phyloP scores from a whole-genome alignment of 1,140 invertebrate species.

The Zaprionus kolodkinae region DNA sequence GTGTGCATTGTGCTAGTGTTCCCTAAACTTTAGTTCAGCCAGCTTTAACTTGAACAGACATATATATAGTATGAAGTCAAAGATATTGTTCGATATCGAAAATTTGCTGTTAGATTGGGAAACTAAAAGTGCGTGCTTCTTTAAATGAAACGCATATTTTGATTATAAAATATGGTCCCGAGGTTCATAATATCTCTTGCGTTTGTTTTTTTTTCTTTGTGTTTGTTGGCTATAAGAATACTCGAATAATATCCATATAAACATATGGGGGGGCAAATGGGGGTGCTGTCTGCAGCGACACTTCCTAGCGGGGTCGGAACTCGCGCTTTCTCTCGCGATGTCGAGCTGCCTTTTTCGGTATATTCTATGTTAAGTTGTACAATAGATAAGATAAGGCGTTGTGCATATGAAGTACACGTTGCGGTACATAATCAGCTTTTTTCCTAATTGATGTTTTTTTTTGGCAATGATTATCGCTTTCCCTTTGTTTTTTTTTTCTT shows the following conservation, averaged over 20 bases:
- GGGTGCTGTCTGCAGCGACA: slow-evolving; percentile 41
- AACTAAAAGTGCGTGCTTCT: slow-evolving; percentile 68
- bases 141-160: slow-evolving; percentile 83
- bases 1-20: slow-evolving; percentile 56
- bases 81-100: slow-evolving; percentile 37
- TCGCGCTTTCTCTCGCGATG: slow-evolving; percentile 10
- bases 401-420: slow-evolving; percentile 48
- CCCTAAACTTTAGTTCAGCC: slow-evolving; percentile 65
- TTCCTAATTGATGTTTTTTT: slow-evolving; percentile 47
- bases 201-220: slow-evolving; percentile 25
- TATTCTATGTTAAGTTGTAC: slow-evolving; percentile 25
- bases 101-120: slow-evolving; percentile 35
- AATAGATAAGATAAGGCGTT: slow-evolving; percentile 58
- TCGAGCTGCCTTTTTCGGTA: slow-evolving; percentile 36
- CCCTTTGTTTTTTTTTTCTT: slow-evolving; percentile 13
- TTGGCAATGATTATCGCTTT: slow-evolving; percentile 60
- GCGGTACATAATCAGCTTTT: slow-evolving; percentile 23
- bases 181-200: slow-evolving; percentile 73
- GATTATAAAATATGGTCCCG: slow-evolving; percentile 84
- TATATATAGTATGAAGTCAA: slow-evolving; percentile 30
- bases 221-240: slow-evolving; percentile 45
- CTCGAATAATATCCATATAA: slow-evolving; percentile 37
- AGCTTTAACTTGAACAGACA: slow-evolving; percentile 36
- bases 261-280: neutral
- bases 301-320: slow-evolving; percentile 33